phyloP scores from a whole-genome alignment of 2,113 vertebrate species.

The Ameiurus melas region DNA sequence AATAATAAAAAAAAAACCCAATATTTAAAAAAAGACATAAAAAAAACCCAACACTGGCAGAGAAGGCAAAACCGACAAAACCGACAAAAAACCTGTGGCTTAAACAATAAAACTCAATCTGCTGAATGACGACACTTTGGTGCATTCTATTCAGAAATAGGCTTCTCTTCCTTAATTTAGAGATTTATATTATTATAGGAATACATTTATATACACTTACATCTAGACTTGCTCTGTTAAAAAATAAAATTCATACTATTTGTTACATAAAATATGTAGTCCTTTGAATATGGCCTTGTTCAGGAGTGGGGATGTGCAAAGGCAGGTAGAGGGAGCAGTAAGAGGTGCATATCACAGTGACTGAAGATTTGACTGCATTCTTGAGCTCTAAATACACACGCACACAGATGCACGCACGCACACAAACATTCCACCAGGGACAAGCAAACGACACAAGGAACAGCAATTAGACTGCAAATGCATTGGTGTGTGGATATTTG shows the following conservation, averaged over 20 bases:
- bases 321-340: constrained; percentile 56
- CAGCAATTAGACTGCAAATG: constrained; percentile 21
- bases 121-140: constrained; percentile 43
- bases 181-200: constrained; percentile 52
- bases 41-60: constrained; percentile 26
- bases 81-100: constrained; percentile 17
- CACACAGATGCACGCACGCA: background rate
- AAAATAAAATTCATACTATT: constrained; percentile 63
- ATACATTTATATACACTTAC: constrained; percentile 59
- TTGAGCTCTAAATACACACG: background rate
- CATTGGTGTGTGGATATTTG: constrained; percentile 29
- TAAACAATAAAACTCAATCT: constrained; percentile 39
- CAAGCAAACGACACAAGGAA: constrained; percentile 19
- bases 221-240: constrained; percentile 52
- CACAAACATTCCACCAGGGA: background rate
- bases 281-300: constrained; percentile 52
- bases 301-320: constrained; percentile 54
- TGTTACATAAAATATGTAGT: constrained; percentile 60
- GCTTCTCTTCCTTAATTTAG: constrained; percentile 49
- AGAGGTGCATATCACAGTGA: constrained; percentile 64
- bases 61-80: constrained; percentile 30
- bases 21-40: constrained; percentile 7
- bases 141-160: constrained; percentile 45
- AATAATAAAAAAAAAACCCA: background rate
- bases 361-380: constrained; percentile 50